These are phyloP conservation scores for Polyommatus icarus DNA, from an alignment of 2,888 invertebrate genomes.

Conservation along the genomic window DNA sequence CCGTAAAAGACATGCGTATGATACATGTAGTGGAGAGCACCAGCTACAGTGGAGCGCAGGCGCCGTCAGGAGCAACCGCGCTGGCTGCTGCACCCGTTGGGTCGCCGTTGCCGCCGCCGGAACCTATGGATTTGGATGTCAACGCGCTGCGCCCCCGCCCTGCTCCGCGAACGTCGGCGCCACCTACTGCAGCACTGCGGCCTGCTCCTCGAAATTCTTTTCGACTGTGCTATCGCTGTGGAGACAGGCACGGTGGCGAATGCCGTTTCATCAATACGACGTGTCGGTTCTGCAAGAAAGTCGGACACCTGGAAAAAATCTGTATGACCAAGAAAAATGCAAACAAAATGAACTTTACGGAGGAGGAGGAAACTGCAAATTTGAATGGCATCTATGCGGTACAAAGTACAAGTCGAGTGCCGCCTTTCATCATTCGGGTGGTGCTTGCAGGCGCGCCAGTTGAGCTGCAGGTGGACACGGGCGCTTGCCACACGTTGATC, in stretches of 20 bases:
- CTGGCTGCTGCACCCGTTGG: too few relatives aligned
- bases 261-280: conserved; percentile 39
- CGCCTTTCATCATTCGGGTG: conserved; percentile 13
- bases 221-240: conserved; percentile 41
- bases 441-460: too few relatives aligned
- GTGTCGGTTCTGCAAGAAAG: conserved; percentile 36
- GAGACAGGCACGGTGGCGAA: conserved; percentile 38
- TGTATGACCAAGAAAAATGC: too few relatives aligned
- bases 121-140: too few relatives aligned
- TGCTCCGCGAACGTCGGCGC: too few relatives aligned
- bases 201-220: conserved; percentile 1
- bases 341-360: too few relatives aligned
- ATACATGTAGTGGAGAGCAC: too few relatives aligned
- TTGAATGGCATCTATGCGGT: conserved; percentile 35
- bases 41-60: too few relatives aligned
- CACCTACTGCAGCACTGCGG: background rate
- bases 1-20: conserved; percentile 3
- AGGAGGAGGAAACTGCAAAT: conserved; percentile 1
- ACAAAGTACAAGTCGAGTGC: conserved; percentile 29
- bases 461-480: too few relatives aligned
- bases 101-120: too few relatives aligned
- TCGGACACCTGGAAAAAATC: background rate
- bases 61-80: too few relatives aligned
- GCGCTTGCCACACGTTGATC: conserved; percentile 1
- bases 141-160: too few relatives aligned